Percentiles rank a stretch among this genome's conserved stretches.
These are phyloP conservation scores for Gopherus evgoodei DNA, from an alignment of 2,113 vertebrate genomes.

Conservation along the genomic window DNA sequence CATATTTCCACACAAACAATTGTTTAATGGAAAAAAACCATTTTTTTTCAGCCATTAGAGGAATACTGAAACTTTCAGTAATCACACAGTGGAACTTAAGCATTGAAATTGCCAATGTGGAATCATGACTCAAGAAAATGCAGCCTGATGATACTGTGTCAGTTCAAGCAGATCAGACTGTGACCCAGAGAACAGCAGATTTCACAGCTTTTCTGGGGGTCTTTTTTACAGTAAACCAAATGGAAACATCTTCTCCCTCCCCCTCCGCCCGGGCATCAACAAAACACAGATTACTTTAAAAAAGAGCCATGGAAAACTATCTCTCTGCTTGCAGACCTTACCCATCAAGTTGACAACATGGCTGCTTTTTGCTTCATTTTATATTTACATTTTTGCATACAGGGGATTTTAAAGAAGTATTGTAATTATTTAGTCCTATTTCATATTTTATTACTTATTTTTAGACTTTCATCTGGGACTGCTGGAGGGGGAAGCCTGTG, in stretches of 20 bases:
- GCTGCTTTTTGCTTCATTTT: neutral
- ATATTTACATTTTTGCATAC: neutral
- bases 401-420: neutral
- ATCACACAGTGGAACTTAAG: neutral
- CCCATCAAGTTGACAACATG: neutral
- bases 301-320: neutral
- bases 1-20: neutral
- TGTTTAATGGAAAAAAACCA: neutral
- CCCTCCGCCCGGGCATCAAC: rapidly evolving
- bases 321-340: neutral
- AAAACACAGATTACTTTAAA: neutral
- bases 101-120: neutral
- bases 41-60: neutral
- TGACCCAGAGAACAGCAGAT: neutral
- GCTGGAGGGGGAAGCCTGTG: neutral
- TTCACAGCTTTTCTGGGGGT: neutral
- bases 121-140: neutral
- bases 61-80: neutral
- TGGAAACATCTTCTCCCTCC: neutral
- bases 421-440: neutral
- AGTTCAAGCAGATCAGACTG: neutral
- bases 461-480: neutral
- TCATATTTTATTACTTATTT: neutral
- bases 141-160: neutral
- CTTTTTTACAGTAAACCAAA: neutral